Evolutionary conservation across 2,113 vertebrate species (phyloP).

Genomic region (Siniperca knerii): DNA sequence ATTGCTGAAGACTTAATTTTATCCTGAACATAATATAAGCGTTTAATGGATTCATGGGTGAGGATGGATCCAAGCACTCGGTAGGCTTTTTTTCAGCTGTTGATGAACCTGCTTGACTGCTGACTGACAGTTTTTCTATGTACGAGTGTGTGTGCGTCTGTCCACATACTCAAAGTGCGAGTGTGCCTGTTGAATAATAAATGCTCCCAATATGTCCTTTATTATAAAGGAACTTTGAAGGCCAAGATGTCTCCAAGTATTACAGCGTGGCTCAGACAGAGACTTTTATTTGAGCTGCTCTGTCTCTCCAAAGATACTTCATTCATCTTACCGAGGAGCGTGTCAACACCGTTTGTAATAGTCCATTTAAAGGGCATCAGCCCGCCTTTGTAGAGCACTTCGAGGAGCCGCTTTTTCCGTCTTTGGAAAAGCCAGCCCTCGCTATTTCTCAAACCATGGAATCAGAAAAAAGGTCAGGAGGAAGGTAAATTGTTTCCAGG

Average conservation of each 20-base stretch:
- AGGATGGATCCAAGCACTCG: not conserved
- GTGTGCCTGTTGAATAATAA: constrained; percentile 44
- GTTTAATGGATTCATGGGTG: not conserved
- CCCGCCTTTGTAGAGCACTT: constrained; percentile 71
- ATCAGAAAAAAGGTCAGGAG: constrained; percentile 73
- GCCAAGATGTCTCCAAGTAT: constrained; percentile 60
- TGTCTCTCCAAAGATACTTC: constrained; percentile 74
- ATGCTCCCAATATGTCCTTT: constrained; percentile 59
- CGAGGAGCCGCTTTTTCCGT: constrained; percentile 70
- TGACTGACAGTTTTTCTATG: constrained; percentile 13
- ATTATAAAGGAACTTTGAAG: constrained; percentile 64
- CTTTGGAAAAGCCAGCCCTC: constrained; percentile 66
- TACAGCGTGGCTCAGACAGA: constrained; percentile 42
- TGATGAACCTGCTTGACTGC: constrained; percentile 8
- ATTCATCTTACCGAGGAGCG: constrained; percentile 73
- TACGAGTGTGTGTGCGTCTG: not conserved
- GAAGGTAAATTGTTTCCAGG: constrained; percentile 85
- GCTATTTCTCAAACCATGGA: constrained; percentile 65
- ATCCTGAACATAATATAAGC: constrained; percentile 22
- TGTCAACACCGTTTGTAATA: constrained; percentile 77
- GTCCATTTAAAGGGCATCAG: constrained; percentile 74
- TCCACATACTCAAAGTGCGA: not conserved
- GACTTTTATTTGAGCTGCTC: constrained; percentile 69
- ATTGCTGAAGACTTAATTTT: constrained; percentile 34
- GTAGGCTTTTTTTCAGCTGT: not conserved